phyloP scores from a whole-genome alignment of 2,888 invertebrate species.

The Agrilus cyanescens region DNA sequence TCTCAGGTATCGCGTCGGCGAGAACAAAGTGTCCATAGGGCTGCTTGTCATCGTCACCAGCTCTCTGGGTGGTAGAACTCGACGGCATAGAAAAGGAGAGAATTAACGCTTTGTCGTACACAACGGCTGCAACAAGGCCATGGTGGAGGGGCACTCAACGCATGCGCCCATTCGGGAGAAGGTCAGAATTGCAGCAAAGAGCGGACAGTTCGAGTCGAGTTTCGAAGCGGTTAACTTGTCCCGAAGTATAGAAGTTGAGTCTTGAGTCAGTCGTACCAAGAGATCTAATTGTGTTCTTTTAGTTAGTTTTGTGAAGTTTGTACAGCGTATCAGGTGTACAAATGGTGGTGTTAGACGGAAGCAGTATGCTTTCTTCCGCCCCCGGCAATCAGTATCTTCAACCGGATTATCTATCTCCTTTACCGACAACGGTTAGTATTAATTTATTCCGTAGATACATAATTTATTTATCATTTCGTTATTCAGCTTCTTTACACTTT shows the following conservation, averaged over 20 bases:
- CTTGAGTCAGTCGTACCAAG: background rate
- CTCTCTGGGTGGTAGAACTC: constrained; percentile 40
- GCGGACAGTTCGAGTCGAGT: background rate
- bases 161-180: constrained; percentile 9
- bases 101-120: constrained; percentile 37
- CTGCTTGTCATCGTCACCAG: constrained; percentile 37
- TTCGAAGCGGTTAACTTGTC: background rate
- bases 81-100: constrained; percentile 36
- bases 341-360: constrained; percentile 89
- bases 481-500: background rate
- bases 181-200: constrained; percentile 6
- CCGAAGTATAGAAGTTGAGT: background rate
- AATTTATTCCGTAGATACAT: constrained; percentile 8
- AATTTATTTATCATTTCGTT: too few relatives aligned
- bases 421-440: constrained; percentile 85
- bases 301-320: constrained; percentile 3
- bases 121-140: background rate
- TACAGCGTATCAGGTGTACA: constrained; percentile 30
- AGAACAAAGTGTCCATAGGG: constrained; percentile 34
- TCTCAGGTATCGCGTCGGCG: constrained; percentile 26
- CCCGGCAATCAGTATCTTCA: constrained; percentile 90
- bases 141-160: constrained; percentile 17
- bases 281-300: background rate
- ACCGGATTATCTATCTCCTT: constrained; percentile 90
- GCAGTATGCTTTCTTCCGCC: constrained; percentile 78